Evolutionary conservation across 2,113 vertebrate genomes (phyloP).

Genomic region (Ginglymostoma cirratum): DNA sequence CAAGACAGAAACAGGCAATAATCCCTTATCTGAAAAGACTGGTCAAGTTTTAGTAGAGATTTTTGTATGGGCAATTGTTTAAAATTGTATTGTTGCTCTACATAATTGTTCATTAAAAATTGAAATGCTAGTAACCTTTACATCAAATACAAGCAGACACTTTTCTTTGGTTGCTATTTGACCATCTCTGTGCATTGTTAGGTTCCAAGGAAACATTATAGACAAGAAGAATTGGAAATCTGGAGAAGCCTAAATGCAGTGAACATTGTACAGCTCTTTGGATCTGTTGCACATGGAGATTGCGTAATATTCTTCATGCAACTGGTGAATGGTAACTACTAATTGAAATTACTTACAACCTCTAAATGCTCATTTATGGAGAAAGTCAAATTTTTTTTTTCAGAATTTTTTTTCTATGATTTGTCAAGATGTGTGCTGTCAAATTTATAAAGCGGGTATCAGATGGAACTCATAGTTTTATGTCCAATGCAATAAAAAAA

Average conservation of each 20-base stretch:
- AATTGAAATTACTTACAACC: neutral
- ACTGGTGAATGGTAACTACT: slow-evolving; percentile 9
- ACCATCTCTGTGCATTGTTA: neutral
- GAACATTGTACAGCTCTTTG: slow-evolving; percentile 36
- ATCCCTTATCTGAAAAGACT: neutral
- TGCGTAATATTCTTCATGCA: slow-evolving; percentile 37
- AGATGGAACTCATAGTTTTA: neutral
- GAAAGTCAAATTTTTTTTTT: neutral
- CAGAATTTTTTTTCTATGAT: neutral
- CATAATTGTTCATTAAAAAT: slow-evolving; percentile 4
- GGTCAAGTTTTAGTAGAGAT: neutral
- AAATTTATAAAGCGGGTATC: neutral
- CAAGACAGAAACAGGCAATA: too few relatives aligned
- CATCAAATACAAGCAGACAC: neutral
- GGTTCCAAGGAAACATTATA: slow-evolving; percentile 23
- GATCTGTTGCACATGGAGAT: slow-evolving; percentile 17
- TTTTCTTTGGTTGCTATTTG: neutral
- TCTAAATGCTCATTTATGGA: neutral
- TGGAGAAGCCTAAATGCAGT: slow-evolving; percentile 16
- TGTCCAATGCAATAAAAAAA: neutral
- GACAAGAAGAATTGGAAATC: slow-evolving; percentile 33
- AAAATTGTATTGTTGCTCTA: neutral
- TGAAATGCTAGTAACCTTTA: neutral
- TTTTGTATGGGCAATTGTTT: neutral
- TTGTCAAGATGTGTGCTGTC: neutral